Evolutionary conservation across 2,888 invertebrate species (phyloP).

Genomic region (Nycteola revayana): DNA sequence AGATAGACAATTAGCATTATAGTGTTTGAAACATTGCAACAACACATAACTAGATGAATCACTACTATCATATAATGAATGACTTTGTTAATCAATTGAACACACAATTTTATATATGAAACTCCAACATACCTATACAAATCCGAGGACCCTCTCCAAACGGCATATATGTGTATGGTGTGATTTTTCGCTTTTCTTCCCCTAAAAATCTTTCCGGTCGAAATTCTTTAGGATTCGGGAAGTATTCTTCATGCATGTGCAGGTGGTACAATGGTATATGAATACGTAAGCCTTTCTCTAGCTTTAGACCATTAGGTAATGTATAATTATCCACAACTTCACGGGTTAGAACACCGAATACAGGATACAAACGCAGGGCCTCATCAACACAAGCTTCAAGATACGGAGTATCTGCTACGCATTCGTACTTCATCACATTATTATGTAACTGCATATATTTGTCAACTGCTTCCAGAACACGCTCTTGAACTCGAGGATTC

Average conservation of each 20-base stretch:
- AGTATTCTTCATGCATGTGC: conserved; percentile 43
- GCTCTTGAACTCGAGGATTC: conserved; percentile 32
- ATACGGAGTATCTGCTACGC: conserved; percentile 46
- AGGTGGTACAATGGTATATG: conserved; percentile 49
- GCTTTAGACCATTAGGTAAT: conserved; percentile 41
- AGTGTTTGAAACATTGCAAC: too few relatives aligned
- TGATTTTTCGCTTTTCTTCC: conserved; percentile 36
- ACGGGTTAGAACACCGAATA: conserved; percentile 40
- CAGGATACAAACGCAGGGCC: conserved; percentile 49
- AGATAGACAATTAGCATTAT: too few relatives aligned
- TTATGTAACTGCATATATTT: conserved; percentile 34
- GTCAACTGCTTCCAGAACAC: conserved; percentile 44
- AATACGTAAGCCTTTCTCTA: conserved; percentile 44
- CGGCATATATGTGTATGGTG: conserved; percentile 45
- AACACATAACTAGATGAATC: too few relatives aligned
- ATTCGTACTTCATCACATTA: conserved; percentile 40
- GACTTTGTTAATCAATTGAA: too few relatives aligned
- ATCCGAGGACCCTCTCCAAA: conserved; percentile 53
- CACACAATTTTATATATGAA: too few relatives aligned
- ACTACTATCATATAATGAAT: too few relatives aligned
- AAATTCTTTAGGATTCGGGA: conserved; percentile 45
- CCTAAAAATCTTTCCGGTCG: conserved; percentile 49
- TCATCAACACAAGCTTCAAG: conserved; percentile 51
- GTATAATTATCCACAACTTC: conserved; percentile 51
- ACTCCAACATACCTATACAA: conserved; percentile 47